Evolutionary conservation across 1,140 invertebrate species (phyloP).

Genomic region (Telenomus remus): DNA sequence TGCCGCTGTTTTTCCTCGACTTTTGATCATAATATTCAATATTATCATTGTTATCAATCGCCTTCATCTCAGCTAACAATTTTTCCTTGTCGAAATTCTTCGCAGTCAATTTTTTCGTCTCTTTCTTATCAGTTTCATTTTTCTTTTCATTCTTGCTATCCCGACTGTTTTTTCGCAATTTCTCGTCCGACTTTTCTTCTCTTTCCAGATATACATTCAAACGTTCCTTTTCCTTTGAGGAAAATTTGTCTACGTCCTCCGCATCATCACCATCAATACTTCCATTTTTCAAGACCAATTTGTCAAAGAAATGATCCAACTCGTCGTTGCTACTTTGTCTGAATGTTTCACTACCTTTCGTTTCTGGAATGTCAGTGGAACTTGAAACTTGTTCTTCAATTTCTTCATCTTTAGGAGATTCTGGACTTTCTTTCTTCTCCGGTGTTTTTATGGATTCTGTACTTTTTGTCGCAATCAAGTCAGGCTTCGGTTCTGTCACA

Average conservation of each 20-base stretch:
- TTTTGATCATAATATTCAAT: slow-evolving; percentile 69
- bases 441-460: no score
- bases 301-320: slow-evolving; percentile 5
- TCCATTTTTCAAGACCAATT: slow-evolving; percentile 3
- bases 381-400: slow-evolving; percentile 3
- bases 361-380: neutral
- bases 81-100: slow-evolving; percentile 76
- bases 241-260: neutral
- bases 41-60: slow-evolving; percentile 79
- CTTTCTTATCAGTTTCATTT: neutral
- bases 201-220: slow-evolving; percentile 16
- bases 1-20: slow-evolving; percentile 40
- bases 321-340: neutral
- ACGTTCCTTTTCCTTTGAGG: slow-evolving; percentile 6
- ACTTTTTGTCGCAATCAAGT: no score
- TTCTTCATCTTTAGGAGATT: slow-evolving; percentile 5
- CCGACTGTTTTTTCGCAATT: slow-evolving; percentile 11
- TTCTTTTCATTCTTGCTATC: slow-evolving; percentile 4
- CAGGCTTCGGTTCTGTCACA: no score
- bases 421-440: no score
- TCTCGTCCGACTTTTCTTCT: slow-evolving; percentile 7
- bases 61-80: slow-evolving; percentile 79
- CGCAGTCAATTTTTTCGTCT: slow-evolving; percentile 30
- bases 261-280: neutral
- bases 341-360: slow-evolving; percentile 9